A percentile compares a stretch with the other conserved stretches of the same genome.
These are phyloP conservation scores for Epinotia ramella DNA, from an alignment of 2,888 invertebrate species.

Conservation along the genomic window DNA sequence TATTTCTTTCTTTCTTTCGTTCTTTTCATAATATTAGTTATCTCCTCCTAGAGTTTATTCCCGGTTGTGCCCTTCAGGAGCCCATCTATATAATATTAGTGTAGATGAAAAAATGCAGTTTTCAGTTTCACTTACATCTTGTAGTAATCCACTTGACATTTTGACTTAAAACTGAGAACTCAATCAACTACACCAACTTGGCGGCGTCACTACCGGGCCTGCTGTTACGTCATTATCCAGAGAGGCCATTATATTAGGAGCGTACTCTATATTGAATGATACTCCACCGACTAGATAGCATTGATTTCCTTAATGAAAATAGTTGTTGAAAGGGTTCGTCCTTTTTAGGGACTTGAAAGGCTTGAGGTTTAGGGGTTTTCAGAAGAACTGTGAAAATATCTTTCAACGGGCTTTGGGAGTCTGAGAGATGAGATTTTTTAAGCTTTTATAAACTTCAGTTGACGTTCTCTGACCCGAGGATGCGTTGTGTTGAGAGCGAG, in stretches of 20 bases:
- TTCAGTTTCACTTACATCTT: not conserved
- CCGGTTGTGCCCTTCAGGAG: too few relatives aligned
- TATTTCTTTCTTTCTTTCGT: too few relatives aligned
- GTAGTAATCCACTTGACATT: too few relatives aligned
- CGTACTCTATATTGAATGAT: slow-evolving; percentile 56
- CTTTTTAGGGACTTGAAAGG: slow-evolving; percentile 45
- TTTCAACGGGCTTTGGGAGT: slow-evolving; percentile 10
- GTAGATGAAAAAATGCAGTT: too few relatives aligned
- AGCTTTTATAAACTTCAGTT: slow-evolving; percentile 10
- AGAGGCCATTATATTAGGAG: slow-evolving; percentile 53
- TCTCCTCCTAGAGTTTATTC: too few relatives aligned
- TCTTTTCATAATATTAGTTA: too few relatives aligned
- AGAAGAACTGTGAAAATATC: slow-evolving; percentile 33
- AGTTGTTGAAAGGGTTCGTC: slow-evolving; percentile 46
- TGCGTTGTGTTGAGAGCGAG: too few relatives aligned
- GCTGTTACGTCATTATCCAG: slow-evolving; percentile 37
- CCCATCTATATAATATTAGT: too few relatives aligned
- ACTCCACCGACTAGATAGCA: slow-evolving; percentile 52
- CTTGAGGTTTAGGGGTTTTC: slow-evolving; percentile 32
- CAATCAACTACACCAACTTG: slow-evolving; percentile 3
- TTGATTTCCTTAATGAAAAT: slow-evolving; percentile 55
- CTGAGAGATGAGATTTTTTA: slow-evolving; percentile 6
- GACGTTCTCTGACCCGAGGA: too few relatives aligned
- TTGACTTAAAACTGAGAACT: not conserved
- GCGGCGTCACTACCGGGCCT: slow-evolving; percentile 20